A percentile compares a stretch with the other conserved stretches of the same genome.
phyloP scores from a whole-genome alignment of 2,888 invertebrate genomes.

The Leucozona laternaria region DNA sequence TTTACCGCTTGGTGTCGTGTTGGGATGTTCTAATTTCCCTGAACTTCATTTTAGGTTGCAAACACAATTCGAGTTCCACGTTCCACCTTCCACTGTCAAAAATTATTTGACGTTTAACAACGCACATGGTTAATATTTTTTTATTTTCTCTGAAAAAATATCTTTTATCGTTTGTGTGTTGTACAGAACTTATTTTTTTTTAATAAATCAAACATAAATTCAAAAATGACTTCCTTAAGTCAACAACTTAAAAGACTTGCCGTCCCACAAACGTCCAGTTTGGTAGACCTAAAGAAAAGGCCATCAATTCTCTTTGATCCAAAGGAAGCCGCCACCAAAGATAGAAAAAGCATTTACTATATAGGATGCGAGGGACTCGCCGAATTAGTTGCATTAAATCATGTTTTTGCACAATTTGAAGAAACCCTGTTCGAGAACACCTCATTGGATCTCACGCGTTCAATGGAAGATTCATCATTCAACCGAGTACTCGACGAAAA shows the following conservation, averaged over 20 bases:
- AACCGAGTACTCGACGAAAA: conserved; percentile 90
- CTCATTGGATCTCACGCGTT: conserved; percentile 91
- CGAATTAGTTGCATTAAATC: conserved; percentile 90
- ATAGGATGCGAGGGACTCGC: conserved; percentile 94
- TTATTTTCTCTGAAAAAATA: neutral
- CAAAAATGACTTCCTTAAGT: conserved; percentile 89
- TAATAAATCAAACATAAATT: neutral
- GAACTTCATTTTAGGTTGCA: neutral
- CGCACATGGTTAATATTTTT: conserved; percentile 13
- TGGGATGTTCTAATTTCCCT: neutral
- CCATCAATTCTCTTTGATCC: conserved; percentile 95
- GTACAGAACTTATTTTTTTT: neutral
- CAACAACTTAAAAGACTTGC: conserved; percentile 91
- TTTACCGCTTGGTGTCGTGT: neutral
- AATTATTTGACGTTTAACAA: neutral
- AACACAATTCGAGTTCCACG: neutral
- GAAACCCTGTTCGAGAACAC: conserved; percentile 90
- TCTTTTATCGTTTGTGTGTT: neutral
- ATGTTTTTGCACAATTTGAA: conserved; percentile 89
- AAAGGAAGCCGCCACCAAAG: conserved; percentile 94
- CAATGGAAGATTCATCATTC: conserved; percentile 89
- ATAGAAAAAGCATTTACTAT: conserved; percentile 92
- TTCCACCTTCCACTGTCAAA: conserved; percentile 4
- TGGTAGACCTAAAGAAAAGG: conserved; percentile 88
- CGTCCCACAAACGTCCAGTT: conserved; percentile 89